Base-by-base conservation (phyloP, 2,113 vertebrate species). In the Nothobranchius furzeri region DNA sequence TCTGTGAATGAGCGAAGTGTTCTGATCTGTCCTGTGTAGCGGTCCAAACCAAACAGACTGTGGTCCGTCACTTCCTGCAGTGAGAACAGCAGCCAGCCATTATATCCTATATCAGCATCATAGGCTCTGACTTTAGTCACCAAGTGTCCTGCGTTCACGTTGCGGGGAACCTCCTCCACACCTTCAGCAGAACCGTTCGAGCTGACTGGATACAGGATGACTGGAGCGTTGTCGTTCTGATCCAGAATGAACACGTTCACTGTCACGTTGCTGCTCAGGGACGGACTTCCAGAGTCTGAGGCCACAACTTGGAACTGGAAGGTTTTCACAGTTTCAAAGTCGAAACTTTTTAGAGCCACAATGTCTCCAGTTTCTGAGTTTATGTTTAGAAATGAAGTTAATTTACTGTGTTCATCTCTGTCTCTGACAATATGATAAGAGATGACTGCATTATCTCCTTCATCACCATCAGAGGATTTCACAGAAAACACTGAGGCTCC, bases 311-410 rank as follows among this genome's bases (percentile, higher is more conserved):
- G 78, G 57, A 91, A 83, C 2, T 79, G 60, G 36, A 83, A 83
- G 3, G 71, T 75, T 75, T 83, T 83, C 12, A 76, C 0, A 0
- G 43, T 52, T 35, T 83, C 81, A 76, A 83, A 84, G 2, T 79
- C 79, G 57, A 90, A 88, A 40, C 84, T 89, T 3, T 85, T 87
- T 0, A 89, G 58, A 0, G 75, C 86, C 20, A 75, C 13, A 36
- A 88, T 73, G 7, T 87, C 81, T n/a, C 90, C 88, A 14, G 10
- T 83, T 58, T 75, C 76, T 3, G 67, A 55, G 46, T 82, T 71
- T 5, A 69, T 71, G 49, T 60, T 77, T 0, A 64, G 51, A 57
- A 79, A 78, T 0, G 68, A 79, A 3, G 42, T 5, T 10, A 70
- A 1, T 43, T 17, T 64, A 3, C 52, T 58, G 0, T 63, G 42